Evolutionary conservation across 2,888 invertebrate genomes (phyloP).

Genomic region (Diaphora mendica): DNA sequence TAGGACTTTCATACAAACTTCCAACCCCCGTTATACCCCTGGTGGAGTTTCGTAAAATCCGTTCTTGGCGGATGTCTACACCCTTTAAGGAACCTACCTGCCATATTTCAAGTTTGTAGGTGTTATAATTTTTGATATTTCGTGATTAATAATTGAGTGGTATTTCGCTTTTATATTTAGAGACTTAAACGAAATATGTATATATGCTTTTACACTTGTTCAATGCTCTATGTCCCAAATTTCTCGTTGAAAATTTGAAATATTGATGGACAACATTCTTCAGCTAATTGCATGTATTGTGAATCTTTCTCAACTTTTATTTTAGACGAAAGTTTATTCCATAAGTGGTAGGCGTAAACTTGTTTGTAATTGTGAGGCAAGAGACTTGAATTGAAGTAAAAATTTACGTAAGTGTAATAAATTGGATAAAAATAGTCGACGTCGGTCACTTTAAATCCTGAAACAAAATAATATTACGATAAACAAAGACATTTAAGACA

Average conservation of each 20-base stretch:
- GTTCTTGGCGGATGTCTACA: too few species aligned
- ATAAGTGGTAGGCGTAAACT: constrained; percentile 5
- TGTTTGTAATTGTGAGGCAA: background rate
- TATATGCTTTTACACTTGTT: background rate
- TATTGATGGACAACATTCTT: constrained; percentile 6
- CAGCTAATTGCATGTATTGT: background rate
- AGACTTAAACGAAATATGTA: too few species aligned
- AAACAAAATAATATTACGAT: background rate
- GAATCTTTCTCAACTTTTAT: background rate
- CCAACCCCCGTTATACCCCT: too few species aligned
- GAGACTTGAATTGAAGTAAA: constrained; percentile 5
- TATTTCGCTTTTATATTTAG: too few species aligned
- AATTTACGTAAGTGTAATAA: background rate
- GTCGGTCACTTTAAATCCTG: constrained; percentile 4
- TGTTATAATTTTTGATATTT: too few species aligned
- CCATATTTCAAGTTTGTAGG: too few species aligned
- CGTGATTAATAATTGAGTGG: too few species aligned
- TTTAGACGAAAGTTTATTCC: background rate
- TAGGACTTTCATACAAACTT: too few species aligned
- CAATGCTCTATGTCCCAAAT: background rate
- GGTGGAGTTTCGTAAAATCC: too few species aligned
- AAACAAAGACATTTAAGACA: background rate
- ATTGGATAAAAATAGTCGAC: constrained; percentile 4
- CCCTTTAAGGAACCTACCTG: too few species aligned
- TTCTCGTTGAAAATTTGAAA: background rate